Evolutionary conservation across 2,113 vertebrate species (phyloP).

Genomic region (Bos indicus): DNA sequence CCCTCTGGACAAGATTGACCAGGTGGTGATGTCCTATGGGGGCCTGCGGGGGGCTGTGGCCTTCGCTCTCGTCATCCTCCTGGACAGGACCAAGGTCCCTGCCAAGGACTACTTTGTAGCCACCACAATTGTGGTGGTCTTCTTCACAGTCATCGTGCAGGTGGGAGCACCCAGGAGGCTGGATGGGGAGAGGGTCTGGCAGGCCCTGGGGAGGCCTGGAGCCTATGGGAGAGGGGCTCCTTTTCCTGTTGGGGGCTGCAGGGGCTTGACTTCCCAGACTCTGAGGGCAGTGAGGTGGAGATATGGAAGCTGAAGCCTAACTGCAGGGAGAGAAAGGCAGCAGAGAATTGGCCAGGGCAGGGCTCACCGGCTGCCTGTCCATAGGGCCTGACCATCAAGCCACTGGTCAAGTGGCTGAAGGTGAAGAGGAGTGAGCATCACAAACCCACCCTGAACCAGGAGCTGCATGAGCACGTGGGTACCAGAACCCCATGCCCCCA

Average conservation of each 20-base stretch:
- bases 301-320: not conserved
- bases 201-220: slow-evolving; percentile 5
- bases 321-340: not conserved
- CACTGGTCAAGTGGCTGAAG: slow-evolving; percentile 96
- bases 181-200: slow-evolving; percentile 30
- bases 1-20: slow-evolving; percentile 95
- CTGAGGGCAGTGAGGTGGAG: not conserved
- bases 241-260: not conserved
- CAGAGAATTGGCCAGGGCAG: not conserved
- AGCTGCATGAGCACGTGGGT: slow-evolving; percentile 95
- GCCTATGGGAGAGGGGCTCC: not conserved
- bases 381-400: slow-evolving; percentile 97
- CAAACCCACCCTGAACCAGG: slow-evolving; percentile 96
- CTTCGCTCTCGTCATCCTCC: slow-evolving; percentile 93
- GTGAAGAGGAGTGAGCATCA: slow-evolving; percentile 94
- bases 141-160: slow-evolving; percentile 99
- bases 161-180: slow-evolving; percentile 75
- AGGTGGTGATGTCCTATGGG: slow-evolving; percentile 98
- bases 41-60: slow-evolving; percentile 96
- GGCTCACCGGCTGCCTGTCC: slow-evolving; percentile 55
- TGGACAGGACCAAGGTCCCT: slow-evolving; percentile 88
- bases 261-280: not conserved
- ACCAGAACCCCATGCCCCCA: not conserved
- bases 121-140: slow-evolving; percentile 95
- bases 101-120: slow-evolving; percentile 98